Conservation (phyloP, 2,113 vertebrate species). For the Oncorhynchus tshawytscha region DNA sequence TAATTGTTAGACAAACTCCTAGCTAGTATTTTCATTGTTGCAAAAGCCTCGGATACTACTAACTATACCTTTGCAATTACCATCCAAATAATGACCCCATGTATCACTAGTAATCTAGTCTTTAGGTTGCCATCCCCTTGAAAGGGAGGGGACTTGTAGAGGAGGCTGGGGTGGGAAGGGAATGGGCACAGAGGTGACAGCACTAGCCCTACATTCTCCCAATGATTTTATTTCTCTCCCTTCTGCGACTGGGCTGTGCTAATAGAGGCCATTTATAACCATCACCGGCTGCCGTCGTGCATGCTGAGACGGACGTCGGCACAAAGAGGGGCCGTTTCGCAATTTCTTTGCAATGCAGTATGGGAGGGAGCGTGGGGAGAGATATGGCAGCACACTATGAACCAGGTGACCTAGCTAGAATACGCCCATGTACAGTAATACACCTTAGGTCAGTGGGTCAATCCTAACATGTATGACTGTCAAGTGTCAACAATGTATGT, state of each 20-base stretch:
- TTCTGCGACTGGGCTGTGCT: slow-evolving; percentile 68
- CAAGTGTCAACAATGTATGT: too few species aligned
- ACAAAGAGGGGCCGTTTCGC: slow-evolving; percentile 45
- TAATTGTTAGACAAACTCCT: too few species aligned
- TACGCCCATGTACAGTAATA: not conserved
- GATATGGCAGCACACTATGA: not conserved
- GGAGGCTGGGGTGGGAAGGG: slow-evolving; percentile 49
- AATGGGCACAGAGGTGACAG: slow-evolving; percentile 53
- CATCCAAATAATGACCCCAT: slow-evolving; percentile 69
- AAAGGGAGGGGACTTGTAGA: slow-evolving; percentile 50
- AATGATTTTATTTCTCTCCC: slow-evolving; percentile 73
- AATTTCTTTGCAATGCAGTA: slow-evolving; percentile 50
- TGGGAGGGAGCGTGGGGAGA: slow-evolving; percentile 49
- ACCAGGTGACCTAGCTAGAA: not conserved
- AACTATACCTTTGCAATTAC: slow-evolving; percentile 57
- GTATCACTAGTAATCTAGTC: slow-evolving; percentile 76
- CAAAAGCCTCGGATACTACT: too few species aligned
- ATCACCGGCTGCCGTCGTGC: slow-evolving; percentile 60
- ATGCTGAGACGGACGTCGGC: slow-evolving; percentile 50
- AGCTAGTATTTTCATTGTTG: too few species aligned
- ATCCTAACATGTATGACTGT: too few species aligned
- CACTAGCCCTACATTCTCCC: slow-evolving; percentile 62
- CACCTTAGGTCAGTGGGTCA: not conserved
- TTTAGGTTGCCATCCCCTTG: slow-evolving; percentile 69
- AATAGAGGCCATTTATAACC: slow-evolving; percentile 77